Evolutionary conservation across 2,797 vertebrate species (phyloP), one percentile per base, ranked within the genome.

Genomic region (Pseudochirops cupreus): DNA sequence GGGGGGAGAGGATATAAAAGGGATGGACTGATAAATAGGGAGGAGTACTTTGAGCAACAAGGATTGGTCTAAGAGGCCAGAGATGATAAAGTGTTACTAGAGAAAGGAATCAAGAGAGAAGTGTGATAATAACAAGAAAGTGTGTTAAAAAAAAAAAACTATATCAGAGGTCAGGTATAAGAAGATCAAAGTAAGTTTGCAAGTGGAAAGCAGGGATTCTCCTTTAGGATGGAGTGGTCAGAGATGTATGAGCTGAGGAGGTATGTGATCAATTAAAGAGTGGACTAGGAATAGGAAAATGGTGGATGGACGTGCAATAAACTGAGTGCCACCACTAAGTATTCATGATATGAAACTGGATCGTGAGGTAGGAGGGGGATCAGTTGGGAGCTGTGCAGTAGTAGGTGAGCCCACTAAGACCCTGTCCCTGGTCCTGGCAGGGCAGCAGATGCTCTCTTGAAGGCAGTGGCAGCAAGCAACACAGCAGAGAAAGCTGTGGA

Each of bases 401-500:
- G 74, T 90, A 53, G 56, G 91, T 54, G 57, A 54, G 10, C 58
- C 91, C 55, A 92, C 93, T 97, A 92, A 97, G n/a, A 91, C 55
- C 90, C 33, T 91, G 31, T 94, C 56, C 93, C 94, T 7, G 94
- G 96, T 93, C 54, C 95, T 89, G 12, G 95, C 97, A 98, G 98
- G 98, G 98, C 98, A 93, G 98, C 98, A 53, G 98, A 98, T 28
- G 98, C 98, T 94, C 98, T 97, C 67, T 97, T 98, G 94, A 98
- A 98, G 95, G 98, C 98, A 21, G 98, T 98, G 4, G 97, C 98
- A 56, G 98, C 98, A 5, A 98, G 98, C 91, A 98, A 98, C 1
- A 97, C 98, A 24, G 98, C 98, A 0, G 98, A 98, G 96, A 98
- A 98, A 95, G 98, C 98, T n/a, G 96, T 98, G 96, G 98, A 98